A percentile compares a stretch with the other conserved stretches of the same genome.
Evolutionary conservation across 2,113 vertebrate genomes (phyloP).

Genomic region (Caretta caretta): DNA sequence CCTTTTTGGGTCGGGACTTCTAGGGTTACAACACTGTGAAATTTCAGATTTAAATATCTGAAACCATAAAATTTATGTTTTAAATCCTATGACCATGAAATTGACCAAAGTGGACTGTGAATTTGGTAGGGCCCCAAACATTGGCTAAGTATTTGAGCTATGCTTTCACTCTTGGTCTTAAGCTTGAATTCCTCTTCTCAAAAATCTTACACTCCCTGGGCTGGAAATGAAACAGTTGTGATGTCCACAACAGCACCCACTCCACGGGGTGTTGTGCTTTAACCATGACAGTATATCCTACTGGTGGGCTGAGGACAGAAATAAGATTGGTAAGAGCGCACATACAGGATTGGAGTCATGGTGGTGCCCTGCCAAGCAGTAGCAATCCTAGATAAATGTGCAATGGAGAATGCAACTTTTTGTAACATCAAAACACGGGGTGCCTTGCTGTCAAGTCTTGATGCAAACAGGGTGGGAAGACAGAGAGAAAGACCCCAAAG

Average conservation of each 20-base stretch:
- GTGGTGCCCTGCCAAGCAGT: not conserved
- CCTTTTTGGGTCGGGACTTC: no score
- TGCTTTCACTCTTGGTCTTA: no score
- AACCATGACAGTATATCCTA: fast-evolving
- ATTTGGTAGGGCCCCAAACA: no score
- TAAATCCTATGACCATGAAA: no score
- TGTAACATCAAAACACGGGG: not conserved
- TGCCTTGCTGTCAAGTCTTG: not conserved
- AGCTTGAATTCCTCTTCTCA: no score
- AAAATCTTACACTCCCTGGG: not conserved
- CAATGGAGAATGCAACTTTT: not conserved
- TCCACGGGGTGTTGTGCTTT: not conserved
- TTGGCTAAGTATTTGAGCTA: no score
- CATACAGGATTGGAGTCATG: not conserved
- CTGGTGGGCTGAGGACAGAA: not conserved
- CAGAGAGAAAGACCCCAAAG: not conserved
- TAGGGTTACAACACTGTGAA: no score
- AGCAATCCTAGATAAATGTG: not conserved
- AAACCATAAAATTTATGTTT: no score
- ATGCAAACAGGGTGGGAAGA: not conserved
- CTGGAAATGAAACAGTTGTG: not conserved
- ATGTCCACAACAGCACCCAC: not conserved
- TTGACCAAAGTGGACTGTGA: no score
- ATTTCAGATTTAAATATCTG: no score
- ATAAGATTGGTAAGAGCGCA: not conserved